A percentile compares a stretch with the other conserved stretches of the same genome.
Evolutionary conservation across 2,113 vertebrate genomes (phyloP).

Genomic region (Sturnira hondurensis): DNA sequence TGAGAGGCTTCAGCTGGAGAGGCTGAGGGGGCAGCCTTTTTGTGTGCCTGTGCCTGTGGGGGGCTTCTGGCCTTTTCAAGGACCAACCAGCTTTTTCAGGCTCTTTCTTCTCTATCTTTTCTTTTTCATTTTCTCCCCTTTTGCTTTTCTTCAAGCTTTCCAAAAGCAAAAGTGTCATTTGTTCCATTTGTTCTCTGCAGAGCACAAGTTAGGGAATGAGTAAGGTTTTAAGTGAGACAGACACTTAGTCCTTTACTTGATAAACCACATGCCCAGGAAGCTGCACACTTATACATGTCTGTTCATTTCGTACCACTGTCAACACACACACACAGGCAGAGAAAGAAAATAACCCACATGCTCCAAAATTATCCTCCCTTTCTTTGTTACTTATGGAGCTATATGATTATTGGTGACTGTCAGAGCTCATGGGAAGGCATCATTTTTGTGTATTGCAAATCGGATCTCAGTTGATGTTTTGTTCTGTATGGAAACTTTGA

Average conservation of each 20-base stretch:
- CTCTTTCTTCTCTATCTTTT: neutral
- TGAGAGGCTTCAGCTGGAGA: neutral
- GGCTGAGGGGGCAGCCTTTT: neutral
- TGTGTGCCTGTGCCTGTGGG: neutral
- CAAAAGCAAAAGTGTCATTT: conserved; percentile 1
- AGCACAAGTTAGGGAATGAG: neutral
- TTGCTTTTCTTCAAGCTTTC: neutral
- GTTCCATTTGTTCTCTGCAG: neutral
- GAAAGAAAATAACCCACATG: neutral
- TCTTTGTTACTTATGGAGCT: neutral
- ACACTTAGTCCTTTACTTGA: neutral
- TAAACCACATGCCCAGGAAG: neutral
- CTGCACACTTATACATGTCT: neutral
- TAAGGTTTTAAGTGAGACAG: neutral
- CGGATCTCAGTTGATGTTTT: conserved; percentile 68
- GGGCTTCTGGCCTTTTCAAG: neutral
- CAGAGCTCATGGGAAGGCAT: neutral
- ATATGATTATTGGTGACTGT: neutral
- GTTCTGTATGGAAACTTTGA: conserved; percentile 70
- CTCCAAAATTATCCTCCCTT: neutral
- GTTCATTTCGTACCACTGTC: neutral
- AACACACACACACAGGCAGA: neutral
- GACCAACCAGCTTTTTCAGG: neutral
- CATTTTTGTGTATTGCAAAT: conserved; percentile 54
- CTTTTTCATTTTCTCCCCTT: neutral